Conservation (phyloP, 2,797 vertebrate species). For the Molossus alvarezi region DNA sequence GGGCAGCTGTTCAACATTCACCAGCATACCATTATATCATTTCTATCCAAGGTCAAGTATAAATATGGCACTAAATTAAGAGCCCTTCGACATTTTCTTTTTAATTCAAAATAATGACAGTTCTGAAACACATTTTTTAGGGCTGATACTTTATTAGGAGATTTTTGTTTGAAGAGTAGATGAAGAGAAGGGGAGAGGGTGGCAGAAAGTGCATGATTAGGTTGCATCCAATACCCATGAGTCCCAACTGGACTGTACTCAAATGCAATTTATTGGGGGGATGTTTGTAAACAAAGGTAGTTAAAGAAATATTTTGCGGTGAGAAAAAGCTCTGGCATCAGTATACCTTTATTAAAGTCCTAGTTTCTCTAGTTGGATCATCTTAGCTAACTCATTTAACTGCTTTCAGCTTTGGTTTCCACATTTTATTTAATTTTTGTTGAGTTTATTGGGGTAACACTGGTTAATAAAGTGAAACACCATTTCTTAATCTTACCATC, state of each 20-base stretch:
- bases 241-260: not conserved
- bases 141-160: not conserved
- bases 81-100: constrained; percentile 47
- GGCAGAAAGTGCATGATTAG: not conserved
- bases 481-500: constrained; percentile 60
- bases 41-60: not conserved
- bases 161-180: not conserved
- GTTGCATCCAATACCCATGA: not conserved
- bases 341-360: not conserved
- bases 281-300: not conserved
- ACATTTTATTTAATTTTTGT: not conserved
- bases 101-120: constrained; percentile 35
- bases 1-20: not conserved
- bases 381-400: not conserved
- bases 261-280: not conserved
- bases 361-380: not conserved
- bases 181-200: not conserved
- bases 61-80: constrained; percentile 29
- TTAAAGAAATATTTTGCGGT: not conserved
- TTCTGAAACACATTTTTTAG: not conserved
- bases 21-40: constrained; percentile 4
- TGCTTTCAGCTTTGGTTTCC: not conserved
- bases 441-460: not conserved
- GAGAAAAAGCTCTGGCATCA: not conserved
- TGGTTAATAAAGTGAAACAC: constrained; percentile 4